These are phyloP conservation scores for Pseudomugil gertrudae DNA, from an alignment of 2,797 vertebrate species.

Conservation along the genomic window DNA sequence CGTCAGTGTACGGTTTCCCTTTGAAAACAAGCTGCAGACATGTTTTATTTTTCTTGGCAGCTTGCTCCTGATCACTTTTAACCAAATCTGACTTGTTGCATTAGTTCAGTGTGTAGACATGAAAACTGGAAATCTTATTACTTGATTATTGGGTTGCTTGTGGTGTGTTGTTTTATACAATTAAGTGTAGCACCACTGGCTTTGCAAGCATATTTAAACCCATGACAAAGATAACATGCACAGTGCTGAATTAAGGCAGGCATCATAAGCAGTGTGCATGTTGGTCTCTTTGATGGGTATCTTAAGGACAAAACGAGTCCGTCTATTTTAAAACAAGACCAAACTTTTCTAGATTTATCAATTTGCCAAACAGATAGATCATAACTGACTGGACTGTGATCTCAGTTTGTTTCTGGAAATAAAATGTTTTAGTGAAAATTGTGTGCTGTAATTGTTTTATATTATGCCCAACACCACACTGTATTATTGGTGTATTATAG, in stretches of 20 bases:
- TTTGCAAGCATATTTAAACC: slow-evolving; percentile 33
- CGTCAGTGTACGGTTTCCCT: slow-evolving; percentile 36
- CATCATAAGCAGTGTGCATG: slow-evolving; percentile 9
- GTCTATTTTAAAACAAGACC: slow-evolving; percentile 40
- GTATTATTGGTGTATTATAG: slow-evolving; percentile 11
- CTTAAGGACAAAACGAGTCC: slow-evolving; percentile 29
- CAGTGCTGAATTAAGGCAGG: slow-evolving; percentile 28
- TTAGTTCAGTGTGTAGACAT: slow-evolving; percentile 10
- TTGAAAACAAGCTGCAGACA: slow-evolving; percentile 20
- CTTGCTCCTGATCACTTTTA: slow-evolving; percentile 41
- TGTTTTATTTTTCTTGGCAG: slow-evolving; percentile 17
- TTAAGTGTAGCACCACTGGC: slow-evolving; percentile 34
- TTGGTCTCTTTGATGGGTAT: slow-evolving; percentile 36
- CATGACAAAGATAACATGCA: slow-evolving; percentile 21
- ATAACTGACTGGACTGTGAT: slow-evolving; percentile 52
- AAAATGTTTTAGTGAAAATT: slow-evolving; percentile 74
- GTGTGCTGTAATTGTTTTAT: slow-evolving; percentile 13
- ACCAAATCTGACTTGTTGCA: slow-evolving; percentile 12
- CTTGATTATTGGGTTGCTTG: slow-evolving; percentile 47
- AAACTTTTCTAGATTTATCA: slow-evolving; percentile 55
- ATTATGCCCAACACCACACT: not conserved
- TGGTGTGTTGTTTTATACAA: slow-evolving; percentile 38
- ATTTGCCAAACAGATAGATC: slow-evolving; percentile 72
- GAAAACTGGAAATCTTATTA: slow-evolving; percentile 29
- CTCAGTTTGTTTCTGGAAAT: slow-evolving; percentile 76